Percentiles rank a stretch among this genome's conserved stretches.
These are phyloP conservation scores for Oreortyx pictus DNA, from an alignment of 2,797 vertebrate genomes.

Conservation along the genomic window DNA sequence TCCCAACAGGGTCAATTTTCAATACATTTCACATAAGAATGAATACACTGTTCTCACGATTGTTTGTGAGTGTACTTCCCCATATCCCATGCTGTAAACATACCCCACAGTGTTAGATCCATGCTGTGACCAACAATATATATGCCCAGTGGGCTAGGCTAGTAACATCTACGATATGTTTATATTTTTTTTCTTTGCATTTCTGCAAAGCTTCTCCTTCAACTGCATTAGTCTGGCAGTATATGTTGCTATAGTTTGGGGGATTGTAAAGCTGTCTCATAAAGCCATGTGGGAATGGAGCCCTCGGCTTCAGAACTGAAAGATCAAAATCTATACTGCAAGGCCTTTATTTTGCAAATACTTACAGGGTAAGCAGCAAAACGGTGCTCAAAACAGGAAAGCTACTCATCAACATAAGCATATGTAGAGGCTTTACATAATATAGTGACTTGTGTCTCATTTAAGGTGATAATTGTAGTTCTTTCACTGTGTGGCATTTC, in stretches of 20 bases:
- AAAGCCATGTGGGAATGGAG: neutral
- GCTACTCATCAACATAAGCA: neutral
- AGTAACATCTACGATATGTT: neutral
- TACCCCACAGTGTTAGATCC: slow-evolving; percentile 28
- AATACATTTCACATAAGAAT: slow-evolving; percentile 21
- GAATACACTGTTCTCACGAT: slow-evolving; percentile 45
- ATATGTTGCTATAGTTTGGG: neutral
- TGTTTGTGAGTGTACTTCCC: slow-evolving; percentile 32
- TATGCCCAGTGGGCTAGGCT: slow-evolving; percentile 24
- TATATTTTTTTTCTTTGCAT: neutral
- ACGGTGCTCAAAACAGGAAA: neutral
- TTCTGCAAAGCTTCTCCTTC: neutral
- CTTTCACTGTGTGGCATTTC: neutral
- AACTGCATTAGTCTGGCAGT: neutral
- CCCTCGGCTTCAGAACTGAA: neutral
- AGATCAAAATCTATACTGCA: neutral
- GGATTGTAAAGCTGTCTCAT: neutral
- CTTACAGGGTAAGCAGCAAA: neutral
- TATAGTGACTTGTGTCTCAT: neutral
- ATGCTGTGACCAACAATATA: slow-evolving; percentile 63
- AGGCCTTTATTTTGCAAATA: neutral
- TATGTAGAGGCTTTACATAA: neutral
- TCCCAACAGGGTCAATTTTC: slow-evolving; percentile 42
- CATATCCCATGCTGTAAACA: slow-evolving; percentile 24
- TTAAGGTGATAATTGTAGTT: neutral